Evolutionary conservation across 2,113 vertebrate species (phyloP).

Genomic region (Fulmarus glacialis): DNA sequence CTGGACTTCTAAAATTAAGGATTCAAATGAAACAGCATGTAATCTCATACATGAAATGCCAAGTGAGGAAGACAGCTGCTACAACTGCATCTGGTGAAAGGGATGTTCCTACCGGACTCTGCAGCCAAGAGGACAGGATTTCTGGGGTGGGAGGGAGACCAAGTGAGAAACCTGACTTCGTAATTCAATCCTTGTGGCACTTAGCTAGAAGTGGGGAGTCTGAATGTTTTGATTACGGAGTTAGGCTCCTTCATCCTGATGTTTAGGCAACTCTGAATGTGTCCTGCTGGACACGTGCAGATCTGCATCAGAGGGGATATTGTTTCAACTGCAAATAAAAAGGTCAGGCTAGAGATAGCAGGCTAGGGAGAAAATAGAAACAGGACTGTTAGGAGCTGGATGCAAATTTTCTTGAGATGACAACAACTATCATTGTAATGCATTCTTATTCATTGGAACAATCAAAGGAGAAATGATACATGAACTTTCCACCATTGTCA

Average conservation of each 20-base stretch:
- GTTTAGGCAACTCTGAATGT: neutral
- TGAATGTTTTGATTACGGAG: neutral
- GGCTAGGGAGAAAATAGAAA: neutral
- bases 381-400: neutral
- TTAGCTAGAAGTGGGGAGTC: neutral
- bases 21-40: neutral
- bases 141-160: neutral
- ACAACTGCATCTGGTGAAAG: neutral
- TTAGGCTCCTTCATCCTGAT: neutral
- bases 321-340: neutral
- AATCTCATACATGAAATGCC: neutral
- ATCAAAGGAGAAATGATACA: neutral
- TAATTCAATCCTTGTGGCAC: neutral
- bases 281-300: neutral
- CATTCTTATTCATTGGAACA: neutral
- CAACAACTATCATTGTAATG: neutral
- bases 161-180: neutral
- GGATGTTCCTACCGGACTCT: neutral
- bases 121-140: neutral
- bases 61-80: neutral
- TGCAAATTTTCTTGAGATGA: neutral
- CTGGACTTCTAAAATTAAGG: neutral
- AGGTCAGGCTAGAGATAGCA: neutral
- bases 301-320: neutral
- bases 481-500: neutral